Percentiles rank a stretch among this genome's conserved stretches.
Evolutionary conservation across 2,797 vertebrate genomes (phyloP).

Genomic region (Amazona ochrocephala): DNA sequence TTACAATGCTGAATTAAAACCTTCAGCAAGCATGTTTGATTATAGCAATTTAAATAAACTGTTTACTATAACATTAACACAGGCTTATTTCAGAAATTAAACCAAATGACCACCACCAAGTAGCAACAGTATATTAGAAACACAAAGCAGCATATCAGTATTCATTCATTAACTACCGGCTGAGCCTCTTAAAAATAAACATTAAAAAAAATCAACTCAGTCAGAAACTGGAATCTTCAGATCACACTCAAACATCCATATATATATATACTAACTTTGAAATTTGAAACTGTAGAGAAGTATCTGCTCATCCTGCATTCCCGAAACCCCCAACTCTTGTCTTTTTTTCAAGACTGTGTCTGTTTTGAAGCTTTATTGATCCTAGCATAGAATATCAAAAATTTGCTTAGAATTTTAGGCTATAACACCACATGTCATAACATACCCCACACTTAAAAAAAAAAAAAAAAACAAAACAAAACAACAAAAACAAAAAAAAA

Average conservation of each 20-base stretch:
- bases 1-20: constrained; percentile 52
- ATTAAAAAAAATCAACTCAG: not conserved
- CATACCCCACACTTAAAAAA: constrained; percentile 19
- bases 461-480: no score
- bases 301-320: not conserved
- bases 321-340: not conserved
- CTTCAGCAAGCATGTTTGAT: constrained; percentile 44
- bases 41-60: constrained; percentile 62
- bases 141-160: not conserved
- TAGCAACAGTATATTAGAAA: not conserved
- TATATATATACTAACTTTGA: not conserved
- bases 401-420: constrained; percentile 52
- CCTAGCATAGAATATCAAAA: constrained; percentile 37
- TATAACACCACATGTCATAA: constrained; percentile 54
- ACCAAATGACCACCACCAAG: constrained; percentile 40
- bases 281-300: not conserved
- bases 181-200: not conserved
- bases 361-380: constrained; percentile 46
- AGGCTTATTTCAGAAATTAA: constrained; percentile 46
- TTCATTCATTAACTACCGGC: not conserved
- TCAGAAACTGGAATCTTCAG: constrained; percentile 11
- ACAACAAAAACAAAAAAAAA: no score
- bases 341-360: not conserved
- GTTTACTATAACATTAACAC: constrained; percentile 34
- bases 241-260: not conserved